Evolutionary conservation across 2,888 invertebrate species (phyloP), one percentile per base, ranked within the genome.

Genomic region (Unio delphinus): DNA sequence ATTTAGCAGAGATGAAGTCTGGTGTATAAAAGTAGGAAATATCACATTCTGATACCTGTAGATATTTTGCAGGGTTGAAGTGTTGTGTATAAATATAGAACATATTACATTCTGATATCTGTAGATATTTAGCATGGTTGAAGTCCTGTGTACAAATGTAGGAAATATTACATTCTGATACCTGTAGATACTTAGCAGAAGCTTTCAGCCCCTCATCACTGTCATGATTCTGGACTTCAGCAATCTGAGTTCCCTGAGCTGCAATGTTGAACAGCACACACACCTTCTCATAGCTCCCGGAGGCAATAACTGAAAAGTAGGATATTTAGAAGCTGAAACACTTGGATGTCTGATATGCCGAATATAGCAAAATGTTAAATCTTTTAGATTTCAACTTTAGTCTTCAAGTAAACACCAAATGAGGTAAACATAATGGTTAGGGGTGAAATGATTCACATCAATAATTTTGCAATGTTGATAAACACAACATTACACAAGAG

Each of bases 191-290:
- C 91, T 96, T 97, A 4, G 97, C 96, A 18, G 98, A 95, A 68
- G 94, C 90, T 90, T 98, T 98, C 45, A 99, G 93, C 1, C 97
- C 96, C 79, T 98, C 98, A 91, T 99, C 99, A 69, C 93, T 95
- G 80, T 97, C 96, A 61, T 95, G 91, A 67, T 94, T 94, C 90
- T 98, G 96, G 74, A 93, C 92, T 18, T 95, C 93, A 0, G 97
- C 99, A 15, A 97, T 93, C 69, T 94, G 93, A 89, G 95, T 95
- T 92, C 98, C 97, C 86, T 98, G 91, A 0, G 98, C 97, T 56
- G 95, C 99, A 84, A 98, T 96, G 91, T 99, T 99, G 91, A 97
- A 99, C 67, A 99, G 92, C 67, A 99, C 94, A 87, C 98, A 98
- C 68, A 97, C 94, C 88, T 96, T 95, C 91, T 99, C 99, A 90